These are phyloP conservation scores for Sialia sialis DNA, from an alignment of 2,113 vertebrate species.

Conservation along the genomic window DNA sequence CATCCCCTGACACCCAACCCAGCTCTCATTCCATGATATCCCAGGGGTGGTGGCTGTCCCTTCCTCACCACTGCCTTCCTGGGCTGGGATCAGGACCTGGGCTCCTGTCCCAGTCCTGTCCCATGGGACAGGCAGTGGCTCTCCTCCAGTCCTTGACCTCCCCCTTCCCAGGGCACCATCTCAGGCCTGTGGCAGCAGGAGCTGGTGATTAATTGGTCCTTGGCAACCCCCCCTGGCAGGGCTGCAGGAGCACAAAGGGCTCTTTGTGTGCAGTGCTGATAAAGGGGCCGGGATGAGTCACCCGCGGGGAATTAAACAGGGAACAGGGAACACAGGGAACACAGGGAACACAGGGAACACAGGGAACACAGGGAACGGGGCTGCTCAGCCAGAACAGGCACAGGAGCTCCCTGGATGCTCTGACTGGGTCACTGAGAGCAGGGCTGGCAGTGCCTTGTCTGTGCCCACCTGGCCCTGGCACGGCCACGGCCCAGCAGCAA, in stretches of 20 bases:
- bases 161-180: background rate
- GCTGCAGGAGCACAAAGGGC: conserved; percentile 22
- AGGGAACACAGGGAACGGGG: background rate
- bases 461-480: fast-evolving
- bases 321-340: background rate
- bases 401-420: background rate
- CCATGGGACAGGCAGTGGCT: background rate
- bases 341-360: background rate
- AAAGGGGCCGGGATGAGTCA: background rate
- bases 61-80: background rate
- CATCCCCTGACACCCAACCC: background rate
- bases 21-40: background rate
- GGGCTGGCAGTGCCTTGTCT: fast-evolving
- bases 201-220: background rate
- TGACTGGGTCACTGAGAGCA: background rate
- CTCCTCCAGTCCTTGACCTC: background rate
- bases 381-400: background rate
- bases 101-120: background rate
- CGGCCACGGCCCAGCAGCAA: fast-evolving
- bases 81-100: background rate
- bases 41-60: background rate
- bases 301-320: background rate
- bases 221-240: background rate
- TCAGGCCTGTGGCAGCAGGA: background rate
- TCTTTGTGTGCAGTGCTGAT: background rate